A percentile compares a stretch with the other conserved stretches of the same genome.
These are phyloP conservation scores for Leptoteleia sp. DNA, from an alignment of 1,140 invertebrate genomes.

Conservation along the genomic window DNA sequence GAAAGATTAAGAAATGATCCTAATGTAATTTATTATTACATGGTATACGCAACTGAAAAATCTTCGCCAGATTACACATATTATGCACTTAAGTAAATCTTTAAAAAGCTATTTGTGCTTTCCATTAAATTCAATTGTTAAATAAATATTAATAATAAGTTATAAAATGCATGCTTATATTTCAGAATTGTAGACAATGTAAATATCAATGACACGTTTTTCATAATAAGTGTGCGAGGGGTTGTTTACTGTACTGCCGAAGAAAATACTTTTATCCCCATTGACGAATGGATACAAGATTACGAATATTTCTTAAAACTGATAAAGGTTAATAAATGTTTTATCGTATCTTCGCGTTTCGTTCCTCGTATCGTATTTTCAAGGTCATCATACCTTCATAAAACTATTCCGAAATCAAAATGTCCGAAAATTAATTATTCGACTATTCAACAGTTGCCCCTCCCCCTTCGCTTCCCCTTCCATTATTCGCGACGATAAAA, in stretches of 20 bases:
- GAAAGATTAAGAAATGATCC: conserved; percentile 78
- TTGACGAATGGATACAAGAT: conserved; percentile 87
- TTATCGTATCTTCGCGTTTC: no score
- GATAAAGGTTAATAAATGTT: conserved; percentile 77
- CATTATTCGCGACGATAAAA: no score
- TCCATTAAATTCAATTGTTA: no score
- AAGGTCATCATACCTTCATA: no score
- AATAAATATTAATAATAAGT: no score
- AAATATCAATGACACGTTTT: conserved; percentile 84
- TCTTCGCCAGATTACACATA: conserved; percentile 87
- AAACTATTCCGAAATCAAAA: no score
- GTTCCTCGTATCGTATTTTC: no score
- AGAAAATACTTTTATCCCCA: conserved; percentile 86
- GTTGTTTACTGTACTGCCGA: conserved; percentile 85
- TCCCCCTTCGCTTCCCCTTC: no score
- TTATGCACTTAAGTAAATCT: conserved; percentile 79
- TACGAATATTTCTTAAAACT: conserved; percentile 86
- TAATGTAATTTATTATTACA: conserved; percentile 84
- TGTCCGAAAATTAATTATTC: no score
- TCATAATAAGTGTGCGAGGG: conserved; percentile 86
- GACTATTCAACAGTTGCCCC: no score
- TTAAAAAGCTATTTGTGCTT: neutral
- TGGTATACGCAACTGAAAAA: conserved; percentile 85
- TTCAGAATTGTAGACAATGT: conserved; percentile 84
- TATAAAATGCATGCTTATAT: no score